Evolutionary conservation across 2,113 vertebrate species (phyloP).

Genomic region (Polypterus senegalus): DNA sequence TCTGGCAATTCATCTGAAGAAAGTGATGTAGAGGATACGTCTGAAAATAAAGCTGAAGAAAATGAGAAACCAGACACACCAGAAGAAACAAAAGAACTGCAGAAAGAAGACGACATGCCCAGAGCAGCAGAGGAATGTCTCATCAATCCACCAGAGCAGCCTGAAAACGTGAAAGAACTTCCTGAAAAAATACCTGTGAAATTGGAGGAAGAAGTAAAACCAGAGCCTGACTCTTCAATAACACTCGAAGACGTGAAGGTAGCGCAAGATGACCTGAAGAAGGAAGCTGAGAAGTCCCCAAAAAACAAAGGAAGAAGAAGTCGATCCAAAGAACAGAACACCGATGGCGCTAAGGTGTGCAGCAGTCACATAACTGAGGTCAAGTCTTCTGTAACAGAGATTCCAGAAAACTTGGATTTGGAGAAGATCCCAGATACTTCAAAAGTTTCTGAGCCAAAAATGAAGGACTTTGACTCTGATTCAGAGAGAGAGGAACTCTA

Average conservation of each 20-base stretch:
- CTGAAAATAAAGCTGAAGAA: conserved; percentile 54
- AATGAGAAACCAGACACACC: conserved; percentile 44
- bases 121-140: conserved; percentile 25
- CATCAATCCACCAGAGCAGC: conserved; percentile 27
- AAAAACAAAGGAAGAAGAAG: conserved; percentile 66
- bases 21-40: conserved; percentile 47
- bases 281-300: conserved; percentile 59
- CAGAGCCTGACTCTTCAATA: conserved; percentile 13
- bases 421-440: conserved; percentile 24
- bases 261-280: conserved; percentile 50
- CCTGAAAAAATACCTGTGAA: conserved; percentile 4
- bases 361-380: conserved; percentile 35
- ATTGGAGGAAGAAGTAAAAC: conserved; percentile 20
- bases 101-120: conserved; percentile 46
- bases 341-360: conserved; percentile 48
- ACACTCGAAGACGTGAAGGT: conserved; percentile 34
- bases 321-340: conserved; percentile 51
- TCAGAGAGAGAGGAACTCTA: conserved; percentile 51
- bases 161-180: conserved; percentile 36
- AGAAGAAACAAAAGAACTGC: conserved; percentile 18
- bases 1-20: conserved; percentile 59
- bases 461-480: conserved; percentile 53
- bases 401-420: conserved; percentile 9
- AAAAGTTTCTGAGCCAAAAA: conserved; percentile 34
- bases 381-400: conserved; percentile 1